Conservation (phyloP, 2,797 vertebrate species). For the Bradypodion ventrale region DNA sequence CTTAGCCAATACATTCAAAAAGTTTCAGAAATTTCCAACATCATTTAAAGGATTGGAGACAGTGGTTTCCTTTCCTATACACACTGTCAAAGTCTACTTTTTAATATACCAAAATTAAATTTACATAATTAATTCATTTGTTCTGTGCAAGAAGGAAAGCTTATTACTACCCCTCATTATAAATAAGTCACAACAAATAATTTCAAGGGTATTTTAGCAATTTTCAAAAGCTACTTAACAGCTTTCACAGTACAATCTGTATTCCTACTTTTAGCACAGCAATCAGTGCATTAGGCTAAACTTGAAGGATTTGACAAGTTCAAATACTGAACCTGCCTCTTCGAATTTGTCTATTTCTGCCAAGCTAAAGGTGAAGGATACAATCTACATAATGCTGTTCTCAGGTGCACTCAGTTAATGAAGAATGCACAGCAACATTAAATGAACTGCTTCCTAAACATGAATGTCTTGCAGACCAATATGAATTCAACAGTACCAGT, state of each 20-base stretch:
- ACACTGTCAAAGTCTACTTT: slow-evolving; percentile 61
- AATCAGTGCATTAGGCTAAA: slow-evolving; percentile 77
- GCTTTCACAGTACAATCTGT: slow-evolving; percentile 78
- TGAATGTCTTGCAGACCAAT: neutral
- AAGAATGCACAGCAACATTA: neutral
- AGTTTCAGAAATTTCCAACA: slow-evolving; percentile 71
- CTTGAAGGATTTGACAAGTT: slow-evolving; percentile 65
- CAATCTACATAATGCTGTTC: neutral
- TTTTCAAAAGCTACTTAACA: slow-evolving; percentile 73
- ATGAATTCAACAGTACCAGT: neutral
- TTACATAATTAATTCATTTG: slow-evolving; percentile 63
- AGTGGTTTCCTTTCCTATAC: slow-evolving; percentile 53
- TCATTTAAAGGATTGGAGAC: slow-evolving; percentile 58
- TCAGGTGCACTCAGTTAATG: neutral
- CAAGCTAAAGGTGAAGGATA: neutral
- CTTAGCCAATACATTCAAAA: slow-evolving; percentile 80
- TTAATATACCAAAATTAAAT: slow-evolving; percentile 63
- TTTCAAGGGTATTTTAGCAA: slow-evolving; percentile 70
- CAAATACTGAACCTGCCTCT: slow-evolving; percentile 70
- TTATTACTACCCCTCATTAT: slow-evolving; percentile 65
- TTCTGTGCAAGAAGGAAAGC: slow-evolving; percentile 55
- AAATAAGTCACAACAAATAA: slow-evolving; percentile 71
- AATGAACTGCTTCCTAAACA: neutral
- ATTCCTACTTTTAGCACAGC: slow-evolving; percentile 75
- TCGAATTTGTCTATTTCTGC: slow-evolving; percentile 35